Conservation (phyloP, 2,113 vertebrate species). For the Lepisosteus osseus region DNA sequence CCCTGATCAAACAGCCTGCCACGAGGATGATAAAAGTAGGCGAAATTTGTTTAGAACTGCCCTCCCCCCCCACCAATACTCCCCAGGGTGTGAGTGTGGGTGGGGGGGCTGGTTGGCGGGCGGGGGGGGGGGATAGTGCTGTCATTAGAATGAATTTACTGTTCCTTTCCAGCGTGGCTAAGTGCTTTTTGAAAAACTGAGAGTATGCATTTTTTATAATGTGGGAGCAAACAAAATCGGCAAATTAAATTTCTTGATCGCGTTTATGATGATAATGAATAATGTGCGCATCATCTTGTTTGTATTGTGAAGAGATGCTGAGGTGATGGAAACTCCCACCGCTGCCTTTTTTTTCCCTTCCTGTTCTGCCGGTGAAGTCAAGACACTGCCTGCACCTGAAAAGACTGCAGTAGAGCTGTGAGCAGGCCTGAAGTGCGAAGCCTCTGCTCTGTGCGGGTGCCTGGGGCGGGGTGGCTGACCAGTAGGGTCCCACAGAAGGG, state of each 20-base stretch:
- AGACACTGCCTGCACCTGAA: no score
- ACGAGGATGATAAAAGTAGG: no score
- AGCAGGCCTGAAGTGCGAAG: no score
- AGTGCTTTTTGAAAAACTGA: constrained; percentile 17
- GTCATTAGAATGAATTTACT: background rate
- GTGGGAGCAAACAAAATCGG: background rate
- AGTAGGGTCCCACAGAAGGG: no score
- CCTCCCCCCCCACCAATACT: no score
- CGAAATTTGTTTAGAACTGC: no score
- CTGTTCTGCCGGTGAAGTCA: no score
- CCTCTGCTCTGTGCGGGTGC: no score
- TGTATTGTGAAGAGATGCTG: background rate
- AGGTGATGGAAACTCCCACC: background rate
- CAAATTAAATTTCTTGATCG: constrained; percentile 16
- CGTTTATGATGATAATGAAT: constrained; percentile 3
- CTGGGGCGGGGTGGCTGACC: no score
- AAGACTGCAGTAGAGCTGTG: no score
- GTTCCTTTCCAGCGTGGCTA: background rate
- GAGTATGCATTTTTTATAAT: constrained; percentile 8
- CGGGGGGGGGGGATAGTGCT: background rate
- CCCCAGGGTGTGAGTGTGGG: no score
- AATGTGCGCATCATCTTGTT: background rate
- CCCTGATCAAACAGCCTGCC: no score
- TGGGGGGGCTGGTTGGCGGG: background rate
- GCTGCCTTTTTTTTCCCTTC: background rate